These are phyloP conservation scores for Syrphus vitripennis DNA, from an alignment of 2,888 invertebrate species.

Conservation along the genomic window DNA sequence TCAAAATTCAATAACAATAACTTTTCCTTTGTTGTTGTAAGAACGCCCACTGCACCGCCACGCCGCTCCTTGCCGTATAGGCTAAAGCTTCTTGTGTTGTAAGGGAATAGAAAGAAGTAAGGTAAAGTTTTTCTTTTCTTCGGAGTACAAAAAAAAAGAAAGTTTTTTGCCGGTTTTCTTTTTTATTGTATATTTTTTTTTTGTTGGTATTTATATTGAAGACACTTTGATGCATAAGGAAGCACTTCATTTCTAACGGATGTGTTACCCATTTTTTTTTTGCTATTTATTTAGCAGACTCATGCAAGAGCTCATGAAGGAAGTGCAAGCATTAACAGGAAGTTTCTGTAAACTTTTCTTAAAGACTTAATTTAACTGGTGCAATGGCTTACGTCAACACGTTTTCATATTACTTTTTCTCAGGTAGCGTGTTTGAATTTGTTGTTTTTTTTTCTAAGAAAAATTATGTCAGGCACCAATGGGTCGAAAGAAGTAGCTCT, in stretches of 20 bases:
- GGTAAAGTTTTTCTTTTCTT: not conserved
- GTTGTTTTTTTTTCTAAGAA: not conserved
- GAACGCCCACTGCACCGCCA: too few species aligned
- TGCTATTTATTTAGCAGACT: not conserved
- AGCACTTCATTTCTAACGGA: not conserved
- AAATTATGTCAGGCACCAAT: not conserved
- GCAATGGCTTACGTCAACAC: slow-evolving; percentile 20
- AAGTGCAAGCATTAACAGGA: slow-evolving; percentile 3
- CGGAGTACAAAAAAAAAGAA: not conserved
- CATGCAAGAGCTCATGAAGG: not conserved
- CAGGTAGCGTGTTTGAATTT: not conserved
- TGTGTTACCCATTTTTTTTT: not conserved
- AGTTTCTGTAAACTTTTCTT: slow-evolving; percentile 1
- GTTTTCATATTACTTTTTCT: not conserved
- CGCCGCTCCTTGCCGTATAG: not conserved
- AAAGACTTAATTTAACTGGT: slow-evolving; percentile 20
- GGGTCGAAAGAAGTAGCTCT: not conserved
- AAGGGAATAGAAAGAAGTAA: not conserved
- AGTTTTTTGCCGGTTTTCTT: not conserved
- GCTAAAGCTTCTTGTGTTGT: not conserved
- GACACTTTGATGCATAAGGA: slow-evolving; percentile 3
- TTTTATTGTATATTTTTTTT: not conserved
- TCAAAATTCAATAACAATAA: not conserved
- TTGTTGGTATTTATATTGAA: not conserved
- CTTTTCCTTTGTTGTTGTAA: not conserved